Percentiles rank a stretch among this genome's conserved stretches.
These are phyloP conservation scores for Parauchenoglanis punctatus DNA, from an alignment of 2,797 vertebrate genomes.

Conservation along the genomic window DNA sequence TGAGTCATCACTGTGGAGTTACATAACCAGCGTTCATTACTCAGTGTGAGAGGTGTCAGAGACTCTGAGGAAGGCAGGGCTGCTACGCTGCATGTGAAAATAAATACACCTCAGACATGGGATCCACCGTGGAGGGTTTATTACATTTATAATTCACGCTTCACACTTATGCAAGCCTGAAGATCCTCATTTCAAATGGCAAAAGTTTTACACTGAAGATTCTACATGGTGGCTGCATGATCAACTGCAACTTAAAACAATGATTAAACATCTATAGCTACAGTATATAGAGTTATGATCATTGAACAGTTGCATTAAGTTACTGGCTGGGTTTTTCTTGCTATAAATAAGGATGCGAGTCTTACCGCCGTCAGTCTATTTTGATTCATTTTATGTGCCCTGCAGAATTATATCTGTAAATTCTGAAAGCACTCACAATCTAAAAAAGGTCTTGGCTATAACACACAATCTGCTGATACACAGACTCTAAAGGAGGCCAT, in stretches of 20 bases:
- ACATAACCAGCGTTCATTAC: slow-evolving; percentile 64
- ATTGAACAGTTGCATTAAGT: background rate
- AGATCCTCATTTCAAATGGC: background rate
- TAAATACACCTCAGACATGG: background rate
- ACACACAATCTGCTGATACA: background rate
- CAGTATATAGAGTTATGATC: background rate
- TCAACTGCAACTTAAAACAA: no score
- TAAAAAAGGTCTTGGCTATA: background rate
- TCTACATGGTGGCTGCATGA: no score
- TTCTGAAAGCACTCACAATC: background rate
- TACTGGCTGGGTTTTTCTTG: background rate
- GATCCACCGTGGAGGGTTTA: background rate
- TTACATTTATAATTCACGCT: background rate
- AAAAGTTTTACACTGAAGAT: background rate
- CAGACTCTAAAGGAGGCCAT: background rate
- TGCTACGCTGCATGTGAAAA: background rate
- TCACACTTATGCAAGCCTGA: background rate
- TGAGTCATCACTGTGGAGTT: slow-evolving; percentile 57
- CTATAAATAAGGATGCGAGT: background rate
- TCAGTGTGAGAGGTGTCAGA: slow-evolving; percentile 42
- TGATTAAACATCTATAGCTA: no score
- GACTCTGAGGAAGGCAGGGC: background rate
- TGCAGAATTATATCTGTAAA: background rate
- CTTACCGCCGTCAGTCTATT: background rate
- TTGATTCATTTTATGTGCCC: background rate